Base-by-base conservation (phyloP, 1,140 invertebrate species). In the Caenorhabditis remanei region DNA sequence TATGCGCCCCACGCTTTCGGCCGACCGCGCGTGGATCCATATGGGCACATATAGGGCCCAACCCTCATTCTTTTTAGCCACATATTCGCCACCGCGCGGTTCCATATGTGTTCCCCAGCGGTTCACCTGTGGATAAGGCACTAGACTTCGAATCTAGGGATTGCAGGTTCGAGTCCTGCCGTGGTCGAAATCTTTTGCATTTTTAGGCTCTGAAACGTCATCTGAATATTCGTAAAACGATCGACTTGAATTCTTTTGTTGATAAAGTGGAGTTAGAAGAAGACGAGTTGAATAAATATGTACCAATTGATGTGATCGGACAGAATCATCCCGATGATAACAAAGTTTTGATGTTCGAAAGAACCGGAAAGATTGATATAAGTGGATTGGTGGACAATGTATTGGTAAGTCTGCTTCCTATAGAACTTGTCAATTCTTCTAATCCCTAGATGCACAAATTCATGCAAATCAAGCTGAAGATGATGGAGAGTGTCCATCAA, bases 311-410 rank as follows among this genome's bases (percentile, higher is more conserved):
- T 41, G 85, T 89, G 75, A 63, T 87, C 55, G 88, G 88, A 21
- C 84, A 85, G 43, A 87, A 88, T 19, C 32, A 84, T 24, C 85
- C 85, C 8, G 88, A 88, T 83, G 89, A 89, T 75, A 89, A 89
- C 63, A 89, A 89, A 48, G 61, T 89, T 16, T 46, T 89, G 6
- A 53, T 89, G 53, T 89, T 89, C 19, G 89, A 89, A 56, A 61
- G 55, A 32, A 84, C 87, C 3, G 89, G 89, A 41, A 83, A 55
- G 56, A 82, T 88, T 24, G 89, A 89, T 63, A 89, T 89, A 24
- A 67, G 87, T 50, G 89, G 89, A 32, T 50, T 89, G 16, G 86
- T 89, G 32, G 83, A 86, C 32, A 87, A 87, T 55, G 83, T 87
- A n/a, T 63, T 71, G 63, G 87, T 87, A 32, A 86, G 75, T 79